These are phyloP conservation scores for Myiagra hebetior DNA, from an alignment of 2,113 vertebrate species.

Conservation along the genomic window DNA sequence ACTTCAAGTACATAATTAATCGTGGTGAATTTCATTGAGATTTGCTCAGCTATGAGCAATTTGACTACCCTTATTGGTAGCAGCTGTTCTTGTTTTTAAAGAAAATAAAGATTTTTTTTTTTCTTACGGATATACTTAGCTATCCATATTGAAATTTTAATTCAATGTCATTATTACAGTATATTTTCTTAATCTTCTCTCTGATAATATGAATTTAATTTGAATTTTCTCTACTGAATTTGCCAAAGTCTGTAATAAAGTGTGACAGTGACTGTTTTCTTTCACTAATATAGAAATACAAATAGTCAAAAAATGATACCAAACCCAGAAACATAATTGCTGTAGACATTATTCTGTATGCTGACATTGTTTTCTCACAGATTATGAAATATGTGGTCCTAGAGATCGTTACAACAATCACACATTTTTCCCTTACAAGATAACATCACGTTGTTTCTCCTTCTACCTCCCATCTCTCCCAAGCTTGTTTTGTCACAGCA, in stretches of 20 bases:
- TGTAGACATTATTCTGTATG: not conserved
- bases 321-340: not conserved
- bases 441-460: not conserved
- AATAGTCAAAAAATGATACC: not conserved
- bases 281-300: not conserved
- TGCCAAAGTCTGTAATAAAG: not conserved
- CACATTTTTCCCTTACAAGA: not conserved
- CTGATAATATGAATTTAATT: not conserved
- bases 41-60: not conserved
- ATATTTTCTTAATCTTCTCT: not conserved
- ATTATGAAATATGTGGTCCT: not conserved
- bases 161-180: not conserved
- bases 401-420: not conserved
- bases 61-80: not conserved
- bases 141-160: not conserved
- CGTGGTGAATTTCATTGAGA: not conserved
- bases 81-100: constrained; percentile 26
- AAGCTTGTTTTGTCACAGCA: not conserved
- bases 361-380: not conserved
- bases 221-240: not conserved
- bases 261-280: not conserved
- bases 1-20: constrained; percentile 27
- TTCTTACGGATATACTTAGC: not conserved
- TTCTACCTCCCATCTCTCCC: not conserved
- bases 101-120: not conserved